Evolutionary conservation across 2,888 invertebrate genomes (phyloP).

Genomic region (Globia sparganii): DNA sequence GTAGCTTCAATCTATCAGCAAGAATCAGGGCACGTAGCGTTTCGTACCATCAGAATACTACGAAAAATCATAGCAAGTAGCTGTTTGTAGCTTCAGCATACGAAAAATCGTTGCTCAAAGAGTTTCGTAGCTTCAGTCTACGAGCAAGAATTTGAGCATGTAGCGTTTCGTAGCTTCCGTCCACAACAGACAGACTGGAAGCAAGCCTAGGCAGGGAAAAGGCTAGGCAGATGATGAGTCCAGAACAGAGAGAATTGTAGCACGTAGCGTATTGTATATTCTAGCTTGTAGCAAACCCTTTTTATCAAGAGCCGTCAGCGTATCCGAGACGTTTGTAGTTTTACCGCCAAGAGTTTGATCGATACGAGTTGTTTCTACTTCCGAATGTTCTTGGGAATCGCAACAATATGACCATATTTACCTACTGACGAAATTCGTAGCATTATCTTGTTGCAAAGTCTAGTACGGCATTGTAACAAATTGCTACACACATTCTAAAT

Average conservation of each 20-base stretch:
- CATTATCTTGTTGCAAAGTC: conserved; percentile 41
- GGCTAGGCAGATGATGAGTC: not conserved
- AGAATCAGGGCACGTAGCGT: not conserved
- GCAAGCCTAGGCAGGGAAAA: no score
- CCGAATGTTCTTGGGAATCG: not conserved
- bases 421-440: conserved; percentile 22
- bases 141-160: no score
- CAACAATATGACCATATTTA: conserved; percentile 25
- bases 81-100: not conserved
- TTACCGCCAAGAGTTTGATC: not conserved
- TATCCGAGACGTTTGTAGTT: not conserved
- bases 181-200: not conserved
- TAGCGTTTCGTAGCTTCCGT: not conserved
- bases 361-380: not conserved
- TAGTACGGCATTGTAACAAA: conserved; percentile 37
- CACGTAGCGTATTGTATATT: not conserved
- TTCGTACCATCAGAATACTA: no score
- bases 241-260: not conserved
- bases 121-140: not conserved
- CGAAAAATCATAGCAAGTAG: not conserved
- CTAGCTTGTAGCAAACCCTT: not conserved
- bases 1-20: not conserved
- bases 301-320: not conserved
- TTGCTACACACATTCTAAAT: conserved; percentile 47
- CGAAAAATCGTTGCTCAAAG: not conserved